Conservation (phyloP, 2,797 vertebrate genomes). For the Petrocephalus schoutedeni region DNA sequence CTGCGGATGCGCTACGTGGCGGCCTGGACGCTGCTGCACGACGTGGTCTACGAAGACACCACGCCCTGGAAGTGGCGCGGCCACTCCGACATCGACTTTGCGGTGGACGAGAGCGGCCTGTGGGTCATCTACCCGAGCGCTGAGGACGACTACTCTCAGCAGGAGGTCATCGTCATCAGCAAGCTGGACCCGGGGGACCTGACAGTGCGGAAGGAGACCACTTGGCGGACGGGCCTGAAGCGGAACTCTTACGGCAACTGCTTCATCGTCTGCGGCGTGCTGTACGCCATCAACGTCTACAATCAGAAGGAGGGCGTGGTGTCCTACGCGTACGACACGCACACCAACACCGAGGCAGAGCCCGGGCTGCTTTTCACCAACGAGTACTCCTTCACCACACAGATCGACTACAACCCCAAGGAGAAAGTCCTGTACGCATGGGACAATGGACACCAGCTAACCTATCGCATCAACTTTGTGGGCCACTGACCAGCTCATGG, state of each 20-base stretch:
- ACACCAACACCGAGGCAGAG: conserved; percentile 80
- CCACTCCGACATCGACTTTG: conserved; percentile 94
- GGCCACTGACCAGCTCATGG: conserved; percentile 63
- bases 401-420: conserved; percentile 95
- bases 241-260: conserved; percentile 90
- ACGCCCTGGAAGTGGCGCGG: conserved; percentile 97
- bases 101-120: conserved; percentile 89
- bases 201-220: conserved; percentile 82
- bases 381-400: conserved; percentile 82
- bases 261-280: conserved; percentile 91
- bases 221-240: conserved; percentile 84
- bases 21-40: conserved; percentile 83
- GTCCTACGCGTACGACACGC: conserved; percentile 89
- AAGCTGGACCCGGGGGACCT: conserved; percentile 86
- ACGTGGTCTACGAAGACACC: conserved; percentile 86
- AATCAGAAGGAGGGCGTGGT: conserved; percentile 84
- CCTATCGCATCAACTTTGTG: conserved; percentile 79
- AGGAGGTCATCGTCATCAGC: conserved; percentile 87
- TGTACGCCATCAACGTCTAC: conserved; percentile 86
- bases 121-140: conserved; percentile 92
- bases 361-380: conserved; percentile 84
- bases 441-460: conserved; percentile 96
- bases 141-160: conserved; percentile 80
- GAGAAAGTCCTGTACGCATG: conserved; percentile 90
- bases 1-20: conserved; percentile 86